Evolutionary conservation across 2,888 invertebrate species (phyloP), one percentile per base, ranked within the genome.

Genomic region (Clepsis dumicolana): DNA sequence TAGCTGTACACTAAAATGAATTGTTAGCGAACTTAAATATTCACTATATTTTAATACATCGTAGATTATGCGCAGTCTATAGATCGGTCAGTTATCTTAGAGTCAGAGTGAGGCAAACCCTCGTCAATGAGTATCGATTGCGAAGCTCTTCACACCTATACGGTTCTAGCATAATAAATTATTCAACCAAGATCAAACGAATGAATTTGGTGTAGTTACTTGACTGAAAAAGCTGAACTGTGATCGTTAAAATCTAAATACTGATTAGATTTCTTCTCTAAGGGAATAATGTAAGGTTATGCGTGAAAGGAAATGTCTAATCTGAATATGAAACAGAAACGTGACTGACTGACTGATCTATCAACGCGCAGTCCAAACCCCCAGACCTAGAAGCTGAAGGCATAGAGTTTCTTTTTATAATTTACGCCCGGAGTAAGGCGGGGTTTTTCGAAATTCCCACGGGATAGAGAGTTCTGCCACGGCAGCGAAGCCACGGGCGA

Each of bases 101-200:
- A 35, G 25, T 21, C 56, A 21, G 48, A 21, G 18, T 12, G 52
- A 35, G 35, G 56, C 0, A 21, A 35, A 56, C 56, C 56, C 56
- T 56, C 35, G 56, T 56, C 56, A 56, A 56, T 35, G 56, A 29
- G 56, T 56, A 56, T 56, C 56, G 56, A 56, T 56, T 56, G 56
- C 24, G 56, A 14, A 56, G 56, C 24, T 35, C 56, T 56, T 56
- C 32, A 56, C 56, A 56, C 56, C 56, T 56, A 56, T 56, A 35
- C 14, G 56, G 56, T 32, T 35, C 35, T 56, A 35, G 35, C 21
- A 21, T n/a, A 14, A 56, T 56, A 35, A 56, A 56, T 56, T 21
- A 56, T 56, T 56, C 56, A 35, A 21, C 21, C 21, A 56, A 32
- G 24, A 25, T n/a, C 25, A 52, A 52, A 24, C 18, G 52, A 25